Conservation (phyloP, 2,113 vertebrate species). For the Trinectes maculatus region DNA sequence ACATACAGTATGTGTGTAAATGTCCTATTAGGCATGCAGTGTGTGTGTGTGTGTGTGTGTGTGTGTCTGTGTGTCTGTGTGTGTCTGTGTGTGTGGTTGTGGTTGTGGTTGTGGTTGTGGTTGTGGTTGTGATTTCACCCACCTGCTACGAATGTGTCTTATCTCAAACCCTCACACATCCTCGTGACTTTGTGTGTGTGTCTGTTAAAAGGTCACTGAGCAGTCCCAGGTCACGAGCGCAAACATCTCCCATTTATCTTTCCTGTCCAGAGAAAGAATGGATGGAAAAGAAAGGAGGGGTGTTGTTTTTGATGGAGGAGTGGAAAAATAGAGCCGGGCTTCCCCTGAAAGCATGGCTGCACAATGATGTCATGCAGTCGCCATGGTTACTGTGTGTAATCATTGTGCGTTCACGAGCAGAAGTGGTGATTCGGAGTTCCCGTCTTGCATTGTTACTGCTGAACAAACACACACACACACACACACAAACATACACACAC, state of each 20-base stretch:
- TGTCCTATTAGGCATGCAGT: not conserved
- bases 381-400: slow-evolving; percentile 37
- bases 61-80: not conserved
- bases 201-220: slow-evolving; percentile 16
- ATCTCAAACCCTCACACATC: slow-evolving; percentile 29
- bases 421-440: slow-evolving; percentile 6
- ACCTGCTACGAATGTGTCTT: not conserved
- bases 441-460: slow-evolving; percentile 31
- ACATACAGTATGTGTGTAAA: not conserved
- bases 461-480: no score
- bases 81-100: slow-evolving; percentile 2
- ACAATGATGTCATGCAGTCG: slow-evolving; percentile 56
- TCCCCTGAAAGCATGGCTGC: slow-evolving; percentile 42
- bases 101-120: no score
- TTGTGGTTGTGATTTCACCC: slow-evolving; percentile 19
- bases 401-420: slow-evolving; percentile 8
- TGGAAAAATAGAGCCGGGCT: slow-evolving; percentile 42
- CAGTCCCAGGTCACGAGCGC: not conserved
- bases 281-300: slow-evolving; percentile 30
- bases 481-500: no score
- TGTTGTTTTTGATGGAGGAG: slow-evolving; percentile 57
- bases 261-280: slow-evolving; percentile 39
- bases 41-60: not conserved
- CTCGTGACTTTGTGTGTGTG: not conserved
- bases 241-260: slow-evolving; percentile 42